Conservation (phyloP, 2,113 vertebrate genomes). For the Gallinago jamesoni region DNA sequence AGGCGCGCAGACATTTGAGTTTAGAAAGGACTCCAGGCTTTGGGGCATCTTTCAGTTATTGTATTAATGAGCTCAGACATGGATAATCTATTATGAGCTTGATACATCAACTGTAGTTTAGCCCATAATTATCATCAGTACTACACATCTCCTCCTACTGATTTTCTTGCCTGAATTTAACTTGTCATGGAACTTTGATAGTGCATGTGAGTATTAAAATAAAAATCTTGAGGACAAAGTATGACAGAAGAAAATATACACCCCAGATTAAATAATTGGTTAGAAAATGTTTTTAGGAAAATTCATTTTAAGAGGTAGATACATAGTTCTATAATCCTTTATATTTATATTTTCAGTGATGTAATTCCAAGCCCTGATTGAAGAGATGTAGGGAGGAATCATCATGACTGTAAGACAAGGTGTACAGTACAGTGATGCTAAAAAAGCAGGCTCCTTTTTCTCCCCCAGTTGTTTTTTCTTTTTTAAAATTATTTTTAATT, state of each 20-base stretch:
- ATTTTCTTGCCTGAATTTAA: neutral
- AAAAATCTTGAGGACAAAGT: neutral
- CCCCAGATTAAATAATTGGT: neutral
- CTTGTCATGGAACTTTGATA: neutral
- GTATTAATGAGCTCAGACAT: neutral
- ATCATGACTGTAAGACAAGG: neutral
- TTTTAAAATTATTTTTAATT: neutral
- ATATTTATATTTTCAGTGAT: neutral
- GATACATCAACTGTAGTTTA: neutral
- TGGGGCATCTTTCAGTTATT: neutral
- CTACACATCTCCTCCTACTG: neutral
- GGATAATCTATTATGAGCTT: neutral
- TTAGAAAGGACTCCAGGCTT: neutral
- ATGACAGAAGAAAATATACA: neutral
- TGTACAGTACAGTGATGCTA: neutral
- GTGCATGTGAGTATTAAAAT: neutral
- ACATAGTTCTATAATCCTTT: neutral
- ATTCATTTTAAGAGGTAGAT: neutral
- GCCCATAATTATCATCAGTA: neutral
- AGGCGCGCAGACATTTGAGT: neutral
- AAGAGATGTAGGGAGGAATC: neutral
- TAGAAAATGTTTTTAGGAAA: neutral
- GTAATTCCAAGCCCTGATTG: neutral
- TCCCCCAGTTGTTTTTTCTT: neutral
- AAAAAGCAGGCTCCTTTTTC: neutral